Conservation (phyloP, 2,888 invertebrate genomes). For the Melanotus villosus region DNA sequence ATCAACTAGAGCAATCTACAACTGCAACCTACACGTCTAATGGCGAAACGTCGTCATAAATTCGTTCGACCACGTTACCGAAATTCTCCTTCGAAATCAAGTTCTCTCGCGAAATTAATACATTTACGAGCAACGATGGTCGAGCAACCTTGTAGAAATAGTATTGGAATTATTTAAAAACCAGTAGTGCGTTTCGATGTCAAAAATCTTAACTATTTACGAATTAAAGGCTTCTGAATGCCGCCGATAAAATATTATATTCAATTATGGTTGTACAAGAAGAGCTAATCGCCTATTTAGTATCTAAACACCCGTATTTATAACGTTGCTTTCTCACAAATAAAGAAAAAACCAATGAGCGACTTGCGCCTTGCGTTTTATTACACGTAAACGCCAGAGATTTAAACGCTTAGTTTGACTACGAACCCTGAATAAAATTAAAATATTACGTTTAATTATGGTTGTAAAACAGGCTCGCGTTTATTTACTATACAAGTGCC, state of each 20-base stretch:
- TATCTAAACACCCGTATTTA: background rate
- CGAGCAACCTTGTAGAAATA: constrained; percentile 2
- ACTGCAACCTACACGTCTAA: constrained; percentile 44
- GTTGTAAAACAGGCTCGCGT: no score
- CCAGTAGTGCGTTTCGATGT: constrained; percentile 28
- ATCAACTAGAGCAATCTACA: constrained; percentile 50
- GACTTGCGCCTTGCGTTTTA: no score
- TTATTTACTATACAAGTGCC: no score
- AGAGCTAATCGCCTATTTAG: background rate
- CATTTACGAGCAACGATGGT: background rate
- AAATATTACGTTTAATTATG: no score
- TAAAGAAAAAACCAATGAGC: no score
- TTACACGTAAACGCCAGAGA: no score
- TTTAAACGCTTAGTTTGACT: no score
- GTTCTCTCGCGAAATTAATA: constrained; percentile 27
- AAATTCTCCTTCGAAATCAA: constrained; percentile 29
- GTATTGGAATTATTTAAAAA: constrained; percentile 16
- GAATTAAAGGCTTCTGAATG: background rate
- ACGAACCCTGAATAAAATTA: no score
- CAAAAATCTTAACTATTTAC: constrained; percentile 10
- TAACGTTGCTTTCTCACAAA: no score
- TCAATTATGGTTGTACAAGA: background rate
- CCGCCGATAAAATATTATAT: background rate
- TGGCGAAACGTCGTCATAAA: constrained; percentile 41
- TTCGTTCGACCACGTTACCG: constrained; percentile 25